Base-by-base conservation (phyloP, 1,140 invertebrate genomes). In the Pissodes strobi region DNA sequence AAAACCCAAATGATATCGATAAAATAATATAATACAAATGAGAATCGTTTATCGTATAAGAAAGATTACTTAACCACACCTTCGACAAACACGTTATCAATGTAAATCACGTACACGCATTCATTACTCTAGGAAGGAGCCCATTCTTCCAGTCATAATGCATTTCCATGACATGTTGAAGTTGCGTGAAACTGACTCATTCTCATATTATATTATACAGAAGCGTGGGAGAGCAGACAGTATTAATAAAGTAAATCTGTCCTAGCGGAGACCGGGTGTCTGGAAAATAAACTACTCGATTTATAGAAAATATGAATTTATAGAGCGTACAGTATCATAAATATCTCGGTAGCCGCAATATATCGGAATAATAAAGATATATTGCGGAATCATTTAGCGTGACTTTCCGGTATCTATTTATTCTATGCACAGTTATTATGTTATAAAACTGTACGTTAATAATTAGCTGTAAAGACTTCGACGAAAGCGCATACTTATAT, bases 291-390 rank as follows among this genome's bases (percentile, higher is more conserved):
- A 51, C 48, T 51, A 25, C 45, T 21, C 17, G 23, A 46, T 57
- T 57, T 57, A 48, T 27, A 37, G 25, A 59, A 30, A 59, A 59
- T 59, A 38, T 10, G 45, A 38, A 59, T 59, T 48, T 59, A 59
- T 59, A 6, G 56, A 45, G 18, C 38, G n/a, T 52, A 13, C 27
- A 38, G 21, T 39, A 17, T 51, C 30, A 55, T 38, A 55, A 55
- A 55, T 55, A 38, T 39, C 37, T 9, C 12, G 18, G n/a, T 27
- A 43, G 25, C 27, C 38, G 39, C 39, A 45, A 23, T 57, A 45
- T 41, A 43, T 21, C n/a, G 51, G 12, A 51, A 27, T 34, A 52
- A 52, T 27, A 27, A 27, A 27, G 25, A 27, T 3, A 3, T 27
- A 27, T 27, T 27, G 25, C 25, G 9, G 9, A 27, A 27, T 27